Conservation (phyloP, 2,797 vertebrate genomes). For the Presbytis comata region DNA sequence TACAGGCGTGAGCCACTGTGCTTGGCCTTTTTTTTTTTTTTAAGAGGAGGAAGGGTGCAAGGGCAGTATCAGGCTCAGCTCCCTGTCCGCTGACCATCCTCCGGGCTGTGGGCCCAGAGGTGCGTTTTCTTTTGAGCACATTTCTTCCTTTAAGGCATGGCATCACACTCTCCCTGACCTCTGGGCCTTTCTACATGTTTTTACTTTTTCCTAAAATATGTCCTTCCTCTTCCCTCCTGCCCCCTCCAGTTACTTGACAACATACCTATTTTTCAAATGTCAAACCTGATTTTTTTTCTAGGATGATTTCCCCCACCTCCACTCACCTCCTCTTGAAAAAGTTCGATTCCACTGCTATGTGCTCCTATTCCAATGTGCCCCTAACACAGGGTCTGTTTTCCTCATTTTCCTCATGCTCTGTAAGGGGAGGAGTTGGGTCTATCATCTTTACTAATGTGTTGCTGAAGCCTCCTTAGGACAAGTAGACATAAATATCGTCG, state of each 20-base stretch:
- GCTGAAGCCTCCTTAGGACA: neutral
- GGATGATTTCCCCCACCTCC: neutral
- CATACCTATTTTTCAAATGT: neutral
- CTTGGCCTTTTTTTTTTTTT: neutral
- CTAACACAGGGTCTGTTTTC: neutral
- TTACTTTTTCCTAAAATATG: neutral
- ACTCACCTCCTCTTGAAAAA: neutral
- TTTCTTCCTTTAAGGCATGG: neutral
- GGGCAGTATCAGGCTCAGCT: neutral
- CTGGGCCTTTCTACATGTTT: neutral
- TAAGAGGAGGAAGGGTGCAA: neutral
- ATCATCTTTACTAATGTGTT: neutral
- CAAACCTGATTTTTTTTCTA: neutral
- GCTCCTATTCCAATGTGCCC: neutral
- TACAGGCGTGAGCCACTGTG: neutral
- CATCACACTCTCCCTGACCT: neutral
- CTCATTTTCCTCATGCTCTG: neutral
- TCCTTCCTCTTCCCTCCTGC: neutral
- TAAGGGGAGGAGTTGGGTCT: neutral
- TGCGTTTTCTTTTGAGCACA: neutral
- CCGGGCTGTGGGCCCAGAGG: neutral
- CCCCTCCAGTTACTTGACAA: neutral
- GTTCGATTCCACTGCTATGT: neutral
- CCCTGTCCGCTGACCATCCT: neutral
- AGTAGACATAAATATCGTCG: neutral